phyloP scores from a whole-genome alignment of 2,113 vertebrate species.

The Lutjanus erythropterus region DNA sequence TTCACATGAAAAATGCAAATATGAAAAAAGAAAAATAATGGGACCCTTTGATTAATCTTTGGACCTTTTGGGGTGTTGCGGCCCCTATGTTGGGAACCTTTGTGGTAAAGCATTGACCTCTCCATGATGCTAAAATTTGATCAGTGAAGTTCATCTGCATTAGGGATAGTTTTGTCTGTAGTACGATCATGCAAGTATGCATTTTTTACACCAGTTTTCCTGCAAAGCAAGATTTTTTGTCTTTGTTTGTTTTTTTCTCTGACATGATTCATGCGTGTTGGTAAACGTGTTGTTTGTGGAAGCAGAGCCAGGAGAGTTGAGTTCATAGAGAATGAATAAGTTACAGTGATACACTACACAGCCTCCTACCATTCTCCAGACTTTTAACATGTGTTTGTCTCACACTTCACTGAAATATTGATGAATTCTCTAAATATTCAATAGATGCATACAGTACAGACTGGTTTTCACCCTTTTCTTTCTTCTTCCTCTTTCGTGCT shows the following conservation, averaged over 20 bases:
- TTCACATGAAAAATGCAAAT: background rate
- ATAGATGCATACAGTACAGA: constrained; percentile 1
- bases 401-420: constrained; percentile 66
- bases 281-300: background rate
- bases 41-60: background rate
- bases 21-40: background rate
- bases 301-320: background rate
- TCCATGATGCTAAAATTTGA: background rate
- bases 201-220: background rate
- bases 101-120: background rate
- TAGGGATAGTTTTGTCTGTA: background rate
- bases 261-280: background rate
- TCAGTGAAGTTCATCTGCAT: background rate
- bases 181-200: background rate
- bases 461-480: background rate
- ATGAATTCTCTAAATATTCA: constrained; percentile 59
- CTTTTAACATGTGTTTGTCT: constrained; percentile 40
- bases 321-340: constrained; percentile 18
- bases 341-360: constrained; percentile 24
- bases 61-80: no score
- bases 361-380: constrained; percentile 4
- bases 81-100: background rate
- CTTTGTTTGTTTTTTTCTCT: background rate
- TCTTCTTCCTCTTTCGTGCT: background rate
- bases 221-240: background rate